phyloP scores from a whole-genome alignment of 2,113 vertebrate genomes.

The Echinops telfairi region DNA sequence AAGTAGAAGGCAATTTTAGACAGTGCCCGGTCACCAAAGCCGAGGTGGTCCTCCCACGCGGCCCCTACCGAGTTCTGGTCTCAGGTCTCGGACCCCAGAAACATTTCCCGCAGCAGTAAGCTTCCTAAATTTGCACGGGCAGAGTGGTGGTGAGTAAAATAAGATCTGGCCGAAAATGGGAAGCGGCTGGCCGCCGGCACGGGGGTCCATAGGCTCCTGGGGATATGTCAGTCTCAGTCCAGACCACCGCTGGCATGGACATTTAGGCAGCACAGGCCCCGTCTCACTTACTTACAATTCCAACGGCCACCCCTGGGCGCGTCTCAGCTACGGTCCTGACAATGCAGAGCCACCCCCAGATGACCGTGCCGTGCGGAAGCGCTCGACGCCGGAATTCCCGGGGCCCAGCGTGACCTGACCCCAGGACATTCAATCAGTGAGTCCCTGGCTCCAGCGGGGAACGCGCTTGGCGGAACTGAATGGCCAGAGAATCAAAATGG shows the following conservation, averaged over 20 bases:
- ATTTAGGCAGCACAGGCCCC: neutral
- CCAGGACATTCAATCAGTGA: neutral
- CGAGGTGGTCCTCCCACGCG: neutral
- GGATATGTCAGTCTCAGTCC: neutral
- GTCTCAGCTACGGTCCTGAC: neutral
- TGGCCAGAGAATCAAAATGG: neutral
- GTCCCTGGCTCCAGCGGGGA: neutral
- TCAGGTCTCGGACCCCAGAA: neutral
- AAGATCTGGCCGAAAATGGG: neutral
- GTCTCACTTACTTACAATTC: neutral
- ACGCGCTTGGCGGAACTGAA: neutral
- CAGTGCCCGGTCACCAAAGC: neutral
- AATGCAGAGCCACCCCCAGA: neutral
- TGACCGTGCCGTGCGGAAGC: accelerated
- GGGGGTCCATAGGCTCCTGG: too few species aligned
- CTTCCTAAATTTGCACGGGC: neutral
- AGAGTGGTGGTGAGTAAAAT: neutral
- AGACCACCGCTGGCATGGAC: accelerated
- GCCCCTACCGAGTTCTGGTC: neutral
- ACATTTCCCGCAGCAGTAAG: neutral
- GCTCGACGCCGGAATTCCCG: neutral
- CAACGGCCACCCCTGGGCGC: neutral
- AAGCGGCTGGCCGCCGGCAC: neutral
- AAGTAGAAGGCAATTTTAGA: neutral
- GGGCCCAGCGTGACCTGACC: neutral